A percentile compares a stretch with the other conserved stretches of the same genome.
Conservation (phyloP, 2,888 invertebrate genomes). For the Megastigmus dorsalis region DNA sequence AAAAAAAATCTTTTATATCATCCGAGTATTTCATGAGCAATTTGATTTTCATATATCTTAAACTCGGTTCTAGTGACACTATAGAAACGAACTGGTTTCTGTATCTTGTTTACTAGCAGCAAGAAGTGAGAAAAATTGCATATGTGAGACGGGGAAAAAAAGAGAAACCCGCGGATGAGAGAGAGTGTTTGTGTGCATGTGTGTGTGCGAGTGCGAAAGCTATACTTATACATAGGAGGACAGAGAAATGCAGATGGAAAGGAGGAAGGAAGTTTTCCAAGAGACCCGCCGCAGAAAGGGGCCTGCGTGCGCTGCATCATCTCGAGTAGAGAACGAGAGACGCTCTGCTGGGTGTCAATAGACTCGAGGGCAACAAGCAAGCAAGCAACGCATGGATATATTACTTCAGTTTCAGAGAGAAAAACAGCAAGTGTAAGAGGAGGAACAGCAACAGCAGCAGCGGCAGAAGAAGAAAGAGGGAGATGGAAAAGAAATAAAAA, state of each 20-base stretch:
- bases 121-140: no score
- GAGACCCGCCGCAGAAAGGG: background rate
- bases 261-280: background rate
- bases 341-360: constrained; percentile 19
- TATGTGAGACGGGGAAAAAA: no score
- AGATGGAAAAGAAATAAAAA: background rate
- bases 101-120: no score
- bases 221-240: no score
- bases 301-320: background rate
- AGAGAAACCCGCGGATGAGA: no score
- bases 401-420: constrained; percentile 12
- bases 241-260: no score
- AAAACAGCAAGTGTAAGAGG: background rate
- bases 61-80: no score
- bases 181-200: background rate
- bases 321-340: background rate
- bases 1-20: no score
- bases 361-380: constrained; percentile 9
- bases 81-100: no score
- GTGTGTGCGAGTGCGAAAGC: background rate
- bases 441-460: background rate
- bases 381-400: constrained; percentile 3
- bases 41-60: no score
- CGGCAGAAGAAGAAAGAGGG: background rate
- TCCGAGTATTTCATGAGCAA: no score